Evolutionary conservation across 2,888 invertebrate species (phyloP), one percentile per base, ranked within the genome.

Genomic region (Apodemia hepburni): DNA sequence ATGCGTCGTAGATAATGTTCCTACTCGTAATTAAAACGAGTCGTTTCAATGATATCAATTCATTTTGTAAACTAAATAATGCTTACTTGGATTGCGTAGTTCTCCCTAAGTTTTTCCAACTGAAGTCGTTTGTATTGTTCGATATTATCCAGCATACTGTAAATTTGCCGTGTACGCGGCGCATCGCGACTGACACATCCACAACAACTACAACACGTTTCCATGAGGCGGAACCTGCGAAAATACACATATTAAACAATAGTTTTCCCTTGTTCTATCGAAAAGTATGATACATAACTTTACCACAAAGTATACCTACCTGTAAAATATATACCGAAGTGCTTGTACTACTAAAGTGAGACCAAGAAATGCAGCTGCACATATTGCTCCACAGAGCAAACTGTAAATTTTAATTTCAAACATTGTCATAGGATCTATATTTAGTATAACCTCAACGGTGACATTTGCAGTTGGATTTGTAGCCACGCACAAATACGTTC

Each of bases 71-170:
- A 38, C 38, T 38, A 12, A 12, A 38, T 38, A 38, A 38, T 38
- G 12, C 75, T 85, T 76, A 96, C 96, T 93, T 98, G 98, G 82
- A 95, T 94, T 60, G 97, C 95, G 82, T 98, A 98, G 86, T 98
- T 98, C 81, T 98, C 98, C 35, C 97, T 92, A 66, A 98, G 89
- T 74, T 95, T 94, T 74, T 98, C 98, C 75, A 98, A 88, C 78
- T 98, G 98, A 79, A 95, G 96, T 66, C 95, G 95, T 85, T 97
- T 97, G 87, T 98, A 97, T 70, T 95, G 95, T 80, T 98, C 98
- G 73, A 98, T 96, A 82, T 96, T 97, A 80, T 98, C 98, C 73
- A 98, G 87, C 94, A 98, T 96, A 71, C 95, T 95, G 78, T 96
- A 96, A 69, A 98, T 95, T 82, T 97, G 97, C 66, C 96, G 94